phyloP scores from a whole-genome alignment of 53 echinoderm and acorn worm species.

The Echinometra lucunter region DNA sequence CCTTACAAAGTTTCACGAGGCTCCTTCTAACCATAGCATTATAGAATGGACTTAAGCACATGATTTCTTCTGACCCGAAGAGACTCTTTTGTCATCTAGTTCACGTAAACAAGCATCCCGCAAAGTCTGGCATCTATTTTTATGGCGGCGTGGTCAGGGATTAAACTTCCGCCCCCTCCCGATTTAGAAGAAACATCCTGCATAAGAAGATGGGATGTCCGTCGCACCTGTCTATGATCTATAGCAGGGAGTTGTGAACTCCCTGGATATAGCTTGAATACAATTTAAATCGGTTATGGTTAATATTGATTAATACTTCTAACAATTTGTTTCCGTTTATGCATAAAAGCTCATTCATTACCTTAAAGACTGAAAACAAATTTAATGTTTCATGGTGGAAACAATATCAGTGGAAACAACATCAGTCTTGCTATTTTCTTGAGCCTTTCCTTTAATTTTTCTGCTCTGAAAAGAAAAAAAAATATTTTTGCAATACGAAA shows the following conservation, averaged over 20 bases:
- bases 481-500: no score
- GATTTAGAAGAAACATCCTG: constrained; percentile 27
- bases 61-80: not conserved
- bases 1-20: constrained; percentile 16
- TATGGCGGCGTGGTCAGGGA: constrained; percentile 12
- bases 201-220: not conserved
- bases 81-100: not conserved
- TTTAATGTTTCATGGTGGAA: no score
- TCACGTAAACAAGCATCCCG: constrained; percentile 11
- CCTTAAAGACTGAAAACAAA: no score
- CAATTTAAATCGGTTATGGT: no score
- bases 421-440: no score
- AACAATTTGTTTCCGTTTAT: not conserved
- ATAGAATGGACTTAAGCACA: not conserved
- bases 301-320: not conserved
- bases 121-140: constrained; percentile 37
- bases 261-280: no score
- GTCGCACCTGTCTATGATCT: not conserved
- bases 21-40: not conserved
- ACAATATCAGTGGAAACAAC: no score
- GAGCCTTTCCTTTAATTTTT: no score
- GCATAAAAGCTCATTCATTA: no score
- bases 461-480: no score
- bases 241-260: not conserved
- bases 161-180: constrained; percentile 17